phyloP scores from a whole-genome alignment of 2,113 vertebrate genomes.

The Centropristis striata region DNA sequence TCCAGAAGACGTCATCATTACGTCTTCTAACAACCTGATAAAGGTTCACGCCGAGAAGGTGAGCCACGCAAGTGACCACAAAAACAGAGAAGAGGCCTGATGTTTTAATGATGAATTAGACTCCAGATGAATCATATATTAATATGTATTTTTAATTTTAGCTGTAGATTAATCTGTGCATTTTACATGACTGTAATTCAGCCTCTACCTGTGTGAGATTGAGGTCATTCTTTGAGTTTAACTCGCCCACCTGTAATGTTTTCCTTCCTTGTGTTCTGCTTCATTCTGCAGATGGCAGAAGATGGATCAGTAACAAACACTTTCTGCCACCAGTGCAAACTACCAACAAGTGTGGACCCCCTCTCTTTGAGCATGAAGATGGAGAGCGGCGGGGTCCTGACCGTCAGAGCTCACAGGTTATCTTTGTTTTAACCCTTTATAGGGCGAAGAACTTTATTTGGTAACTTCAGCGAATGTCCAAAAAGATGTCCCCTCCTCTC shows the following conservation, averaged over 20 bases:
- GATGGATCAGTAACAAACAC: constrained; percentile 91
- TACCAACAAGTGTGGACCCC: constrained; percentile 93
- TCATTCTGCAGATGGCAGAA: constrained; percentile 81
- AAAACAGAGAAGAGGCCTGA: not conserved
- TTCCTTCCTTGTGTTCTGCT: not conserved
- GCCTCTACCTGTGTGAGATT: too few relatives aligned
- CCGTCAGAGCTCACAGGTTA: constrained; percentile 87
- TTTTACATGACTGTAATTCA: not conserved
- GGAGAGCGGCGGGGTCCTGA: constrained; percentile 86
- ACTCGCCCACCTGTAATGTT: too few relatives aligned
- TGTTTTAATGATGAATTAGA: not conserved
- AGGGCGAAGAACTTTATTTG: too few relatives aligned
- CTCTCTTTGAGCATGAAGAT: constrained; percentile 88
- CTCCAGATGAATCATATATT: not conserved
- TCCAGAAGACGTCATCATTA: constrained; percentile 92
- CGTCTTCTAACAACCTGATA: constrained; percentile 92
- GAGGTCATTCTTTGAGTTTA: not conserved
- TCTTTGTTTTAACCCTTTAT: not conserved
- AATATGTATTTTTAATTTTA: not conserved
- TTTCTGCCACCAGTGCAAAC: constrained; percentile 92
- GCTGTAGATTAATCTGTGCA: not conserved
- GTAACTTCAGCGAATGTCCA: too few relatives aligned
- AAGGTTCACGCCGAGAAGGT: constrained; percentile 95
- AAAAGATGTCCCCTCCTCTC: too few relatives aligned
- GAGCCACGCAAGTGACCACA: constrained; percentile 47